phyloP scores from a whole-genome alignment of 2,888 invertebrate genomes.

The Alitta virens region DNA sequence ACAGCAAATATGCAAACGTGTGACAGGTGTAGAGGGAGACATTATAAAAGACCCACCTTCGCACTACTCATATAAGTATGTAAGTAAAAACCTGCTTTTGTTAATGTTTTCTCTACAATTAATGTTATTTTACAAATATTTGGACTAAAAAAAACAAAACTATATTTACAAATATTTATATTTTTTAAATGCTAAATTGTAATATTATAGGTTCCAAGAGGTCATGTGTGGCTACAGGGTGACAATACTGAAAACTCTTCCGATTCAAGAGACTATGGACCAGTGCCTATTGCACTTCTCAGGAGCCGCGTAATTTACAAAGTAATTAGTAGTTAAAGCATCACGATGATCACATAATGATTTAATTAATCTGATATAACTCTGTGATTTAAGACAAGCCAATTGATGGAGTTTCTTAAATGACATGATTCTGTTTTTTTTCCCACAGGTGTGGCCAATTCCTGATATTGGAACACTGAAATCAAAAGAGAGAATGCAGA shows the following conservation, averaged over 20 bases:
- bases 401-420: background rate
- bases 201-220: conserved; percentile 65
- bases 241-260: conserved; percentile 82
- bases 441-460: too few relatives aligned
- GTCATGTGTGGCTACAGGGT: conserved; percentile 89
- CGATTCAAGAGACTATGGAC: conserved; percentile 84
- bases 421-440: too few relatives aligned
- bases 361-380: background rate
- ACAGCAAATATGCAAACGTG: conserved; percentile 81
- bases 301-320: conserved; percentile 77
- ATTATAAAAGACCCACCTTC: conserved; percentile 16
- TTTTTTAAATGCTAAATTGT: too few relatives aligned
- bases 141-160: too few relatives aligned
- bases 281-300: conserved; percentile 82
- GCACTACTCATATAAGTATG: conserved; percentile 18
- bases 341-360: background rate
- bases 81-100: too few relatives aligned
- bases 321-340: too few relatives aligned
- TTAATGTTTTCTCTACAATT: too few relatives aligned
- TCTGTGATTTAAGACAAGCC: background rate
- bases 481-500: too few relatives aligned
- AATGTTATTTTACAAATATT: too few relatives aligned
- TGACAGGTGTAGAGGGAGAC: conserved; percentile 58
- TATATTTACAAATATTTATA: too few relatives aligned
- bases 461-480: too few relatives aligned